phyloP scores from a whole-genome alignment of 2,888 invertebrate species.

The Cryptosula pallasiana region DNA sequence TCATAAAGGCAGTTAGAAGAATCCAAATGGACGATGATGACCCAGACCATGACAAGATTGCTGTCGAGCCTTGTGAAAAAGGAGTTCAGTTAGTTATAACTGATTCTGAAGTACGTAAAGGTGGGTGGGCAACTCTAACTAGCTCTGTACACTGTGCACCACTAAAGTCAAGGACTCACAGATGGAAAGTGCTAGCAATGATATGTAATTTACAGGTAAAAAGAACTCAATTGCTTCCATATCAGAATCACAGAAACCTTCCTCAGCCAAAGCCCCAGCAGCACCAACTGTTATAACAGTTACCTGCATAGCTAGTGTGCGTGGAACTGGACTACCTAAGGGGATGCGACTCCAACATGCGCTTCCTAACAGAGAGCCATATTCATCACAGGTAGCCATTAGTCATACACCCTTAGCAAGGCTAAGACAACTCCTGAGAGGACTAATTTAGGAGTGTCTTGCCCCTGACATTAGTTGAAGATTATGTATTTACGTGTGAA shows the following conservation, averaged over 20 bases:
- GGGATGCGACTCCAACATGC: constrained; percentile 23
- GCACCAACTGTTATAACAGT: neutral
- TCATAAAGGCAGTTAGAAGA: constrained; percentile 3
- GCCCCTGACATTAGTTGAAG: too few relatives aligned
- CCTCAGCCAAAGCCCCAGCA: neutral
- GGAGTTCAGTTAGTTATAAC: constrained; percentile 1
- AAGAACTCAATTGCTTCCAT: neutral
- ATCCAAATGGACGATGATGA: constrained; percentile 18
- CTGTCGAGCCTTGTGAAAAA: neutral
- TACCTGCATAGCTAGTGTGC: constrained; percentile 15
- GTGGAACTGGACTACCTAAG: constrained; percentile 6
- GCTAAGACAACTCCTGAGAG: too few relatives aligned
- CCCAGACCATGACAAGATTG: constrained; percentile 8
- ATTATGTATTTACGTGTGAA: too few relatives aligned
- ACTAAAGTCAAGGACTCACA: too few relatives aligned
- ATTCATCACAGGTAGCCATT: constrained; percentile 19
- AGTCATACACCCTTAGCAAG: too few relatives aligned
- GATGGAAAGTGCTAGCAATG: too few relatives aligned
- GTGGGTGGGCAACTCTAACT: too few relatives aligned
- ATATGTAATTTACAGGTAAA: too few relatives aligned
- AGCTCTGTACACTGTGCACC: too few relatives aligned
- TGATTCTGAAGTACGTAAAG: neutral
- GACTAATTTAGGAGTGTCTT: too few relatives aligned
- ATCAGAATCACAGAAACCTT: constrained; percentile 5
- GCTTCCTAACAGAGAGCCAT: constrained; percentile 21